phyloP scores from a whole-genome alignment of 2,797 vertebrate genomes.

The Halcyon smyrnensis region DNA sequence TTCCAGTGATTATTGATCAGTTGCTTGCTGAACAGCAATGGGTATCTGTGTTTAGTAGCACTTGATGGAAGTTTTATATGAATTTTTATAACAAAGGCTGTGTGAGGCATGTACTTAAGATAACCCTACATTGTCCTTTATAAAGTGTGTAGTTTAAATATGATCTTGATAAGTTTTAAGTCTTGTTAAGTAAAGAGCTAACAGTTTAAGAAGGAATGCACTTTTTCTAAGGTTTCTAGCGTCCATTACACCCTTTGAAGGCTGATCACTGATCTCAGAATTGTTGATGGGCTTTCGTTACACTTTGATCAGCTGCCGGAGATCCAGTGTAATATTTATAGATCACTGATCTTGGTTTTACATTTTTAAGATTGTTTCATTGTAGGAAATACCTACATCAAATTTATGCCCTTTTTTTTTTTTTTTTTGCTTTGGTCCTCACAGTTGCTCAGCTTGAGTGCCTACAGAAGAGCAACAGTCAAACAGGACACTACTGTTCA shows the following conservation, averaged over 20 bases:
- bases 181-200: background rate
- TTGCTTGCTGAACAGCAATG: background rate
- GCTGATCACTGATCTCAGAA: background rate
- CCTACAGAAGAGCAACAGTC: background rate
- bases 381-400: background rate
- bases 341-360: background rate
- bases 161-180: background rate
- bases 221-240: background rate
- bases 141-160: background rate
- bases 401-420: background rate
- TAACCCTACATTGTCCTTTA: background rate
- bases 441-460: background rate
- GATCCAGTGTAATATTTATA: background rate
- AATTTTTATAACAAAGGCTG: background rate
- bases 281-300: background rate
- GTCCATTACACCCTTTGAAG: background rate
- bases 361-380: background rate
- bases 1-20: background rate
- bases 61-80: background rate
- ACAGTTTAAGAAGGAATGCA: background rate
- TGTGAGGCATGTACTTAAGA: background rate
- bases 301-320: background rate
- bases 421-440: background rate
- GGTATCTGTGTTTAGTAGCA: background rate
- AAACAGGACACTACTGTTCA: background rate